Evolutionary conservation across 2,113 vertebrate species (phyloP).

Genomic region (Anoplopoma fimbria): DNA sequence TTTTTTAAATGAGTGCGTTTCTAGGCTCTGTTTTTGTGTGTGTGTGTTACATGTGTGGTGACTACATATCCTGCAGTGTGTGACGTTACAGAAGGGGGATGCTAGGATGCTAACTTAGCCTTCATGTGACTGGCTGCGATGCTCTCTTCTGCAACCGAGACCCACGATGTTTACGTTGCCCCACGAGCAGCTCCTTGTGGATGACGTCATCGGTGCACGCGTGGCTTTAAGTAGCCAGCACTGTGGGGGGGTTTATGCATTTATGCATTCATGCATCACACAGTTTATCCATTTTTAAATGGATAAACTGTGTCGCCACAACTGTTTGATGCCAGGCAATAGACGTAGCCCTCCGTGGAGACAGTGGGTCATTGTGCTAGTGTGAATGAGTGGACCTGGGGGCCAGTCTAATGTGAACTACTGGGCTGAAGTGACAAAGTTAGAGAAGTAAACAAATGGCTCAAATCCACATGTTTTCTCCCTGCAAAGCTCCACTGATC

Average conservation of each 20-base stretch:
- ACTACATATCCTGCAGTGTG: rapidly evolving
- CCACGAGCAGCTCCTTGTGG: neutral
- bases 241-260: neutral
- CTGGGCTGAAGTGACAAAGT: slow-evolving; percentile 42
- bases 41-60: rapidly evolving
- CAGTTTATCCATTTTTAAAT: too few species aligned
- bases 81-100: neutral
- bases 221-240: neutral
- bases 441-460: slow-evolving; percentile 17
- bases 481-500: slow-evolving; percentile 36
- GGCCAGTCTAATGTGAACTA: slow-evolving; percentile 66
- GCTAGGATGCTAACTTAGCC: slow-evolving; percentile 37
- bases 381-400: slow-evolving; percentile 73
- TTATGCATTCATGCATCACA: neutral
- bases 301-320: slow-evolving; percentile 18
- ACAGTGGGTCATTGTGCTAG: slow-evolving; percentile 79
- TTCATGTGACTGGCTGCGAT: slow-evolving; percentile 51
- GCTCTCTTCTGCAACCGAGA: slow-evolving; percentile 18
- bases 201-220: neutral
- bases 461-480: neutral
- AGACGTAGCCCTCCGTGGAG: slow-evolving; percentile 31
- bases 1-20: too few species aligned
- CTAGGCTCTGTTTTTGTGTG: rapidly evolving
- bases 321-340: slow-evolving; percentile 54
- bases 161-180: neutral